These are phyloP conservation scores for Podarcis cretensis DNA, from an alignment of 2,113 vertebrate species.

Conservation along the genomic window DNA sequence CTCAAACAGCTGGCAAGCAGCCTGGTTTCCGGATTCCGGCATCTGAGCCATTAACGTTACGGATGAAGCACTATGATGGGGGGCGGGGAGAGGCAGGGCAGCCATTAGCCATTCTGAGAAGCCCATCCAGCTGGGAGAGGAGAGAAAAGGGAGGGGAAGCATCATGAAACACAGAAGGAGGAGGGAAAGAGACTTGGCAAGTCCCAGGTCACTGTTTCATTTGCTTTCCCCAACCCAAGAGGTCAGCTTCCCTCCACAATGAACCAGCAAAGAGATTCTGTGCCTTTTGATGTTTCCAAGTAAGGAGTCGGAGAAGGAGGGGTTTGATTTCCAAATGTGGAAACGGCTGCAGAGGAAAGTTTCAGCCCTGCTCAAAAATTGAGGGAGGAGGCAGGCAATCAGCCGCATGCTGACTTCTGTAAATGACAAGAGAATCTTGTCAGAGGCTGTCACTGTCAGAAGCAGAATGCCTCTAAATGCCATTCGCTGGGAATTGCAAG, in stretches of 20 bases:
- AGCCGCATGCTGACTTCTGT: not conserved
- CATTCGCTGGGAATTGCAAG: too few relatives aligned
- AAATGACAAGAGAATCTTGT: not conserved
- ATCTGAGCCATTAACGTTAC: constrained; percentile 12
- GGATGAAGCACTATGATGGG: not conserved
- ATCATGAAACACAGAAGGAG: not conserved
- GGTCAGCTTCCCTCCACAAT: not conserved
- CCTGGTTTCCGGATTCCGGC: not conserved
- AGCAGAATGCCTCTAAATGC: too few relatives aligned
- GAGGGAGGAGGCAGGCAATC: not conserved
- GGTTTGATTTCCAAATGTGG: constrained; percentile 7
- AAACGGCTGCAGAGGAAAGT: not conserved
- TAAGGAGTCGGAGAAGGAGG: not conserved
- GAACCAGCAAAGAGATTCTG: not conserved
- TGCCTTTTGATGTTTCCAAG: constrained; percentile 17
- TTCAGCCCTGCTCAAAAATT: not conserved
- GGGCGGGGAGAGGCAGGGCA: not conserved
- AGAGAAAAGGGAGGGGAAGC: not conserved
- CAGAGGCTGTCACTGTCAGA: too few relatives aligned
- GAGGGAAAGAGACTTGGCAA: not conserved
- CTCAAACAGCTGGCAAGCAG: not conserved
- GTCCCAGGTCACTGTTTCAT: not conserved
- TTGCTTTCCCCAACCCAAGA: constrained; percentile 2
- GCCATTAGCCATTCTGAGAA: not conserved
- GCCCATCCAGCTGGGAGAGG: fast-evolving